Base-by-base conservation (phyloP, 2,797 vertebrate genomes). In the Falco columbarius region DNA sequence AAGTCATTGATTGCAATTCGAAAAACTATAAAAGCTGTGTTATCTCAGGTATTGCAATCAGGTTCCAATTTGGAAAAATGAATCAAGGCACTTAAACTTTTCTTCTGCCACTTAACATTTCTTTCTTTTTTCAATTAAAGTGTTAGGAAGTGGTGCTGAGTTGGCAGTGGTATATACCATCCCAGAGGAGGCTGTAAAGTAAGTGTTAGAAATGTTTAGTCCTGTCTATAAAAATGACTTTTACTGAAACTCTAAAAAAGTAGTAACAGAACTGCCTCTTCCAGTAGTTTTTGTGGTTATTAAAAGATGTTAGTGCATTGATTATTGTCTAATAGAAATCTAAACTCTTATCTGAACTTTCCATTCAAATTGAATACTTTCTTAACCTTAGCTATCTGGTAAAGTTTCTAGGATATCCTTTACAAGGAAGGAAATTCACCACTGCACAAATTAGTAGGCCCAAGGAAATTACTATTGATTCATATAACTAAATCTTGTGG, bases 131-230 rank as follows among this genome's bases (percentile, higher is more conserved):
- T 85, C 67, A 42, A 62, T 65, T 13, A 20, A 86, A 90, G 56
- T 72, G 75, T 92, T 86, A 87, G 92, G 92, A 97, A 97, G 58
- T 55, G 65, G 89, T 91, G 86, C 81, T 75, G 89, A 89, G 81
- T 87, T 96, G 89, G 81, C 92, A 92, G 86, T 81, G 89, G 68
- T 46, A 42, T 86, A 91, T 68, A 77, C 75, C 90, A 81, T 95
- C 96, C 92, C 94, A 88, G 51, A 93, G 96, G 90, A 97, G 81
- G n/a, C 89, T 91, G 75, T 93, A 96, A 96, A 93, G 67, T 87
- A 82, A 91, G 86, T 87, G 86, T 89, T 89, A 93, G 88, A 95
- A 95, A 94, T 91, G 46, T 91, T 95, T 85, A 93, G 93, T 83
- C 72, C 75, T 96, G 44, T 94, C 83, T 94, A 62, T 90, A 95